Conservation (phyloP, 2,888 invertebrate genomes). For the Idaea biselata region DNA sequence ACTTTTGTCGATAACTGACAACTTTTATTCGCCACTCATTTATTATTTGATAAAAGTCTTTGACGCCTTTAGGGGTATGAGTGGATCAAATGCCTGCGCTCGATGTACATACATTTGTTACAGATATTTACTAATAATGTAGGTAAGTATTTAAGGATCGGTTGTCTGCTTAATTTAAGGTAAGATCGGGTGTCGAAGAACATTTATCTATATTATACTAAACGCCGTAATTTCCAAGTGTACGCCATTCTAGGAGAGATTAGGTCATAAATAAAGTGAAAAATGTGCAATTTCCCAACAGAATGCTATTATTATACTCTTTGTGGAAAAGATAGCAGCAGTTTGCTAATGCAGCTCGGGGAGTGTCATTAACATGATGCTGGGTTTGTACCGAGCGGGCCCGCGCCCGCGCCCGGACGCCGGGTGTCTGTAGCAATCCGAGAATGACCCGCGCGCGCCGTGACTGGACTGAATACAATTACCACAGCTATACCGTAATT, state of each 20-base stretch:
- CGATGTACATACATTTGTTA: too few relatives aligned
- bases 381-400: constrained; percentile 10
- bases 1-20: not conserved
- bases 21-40: not conserved
- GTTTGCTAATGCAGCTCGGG: constrained; percentile 39
- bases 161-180: too few relatives aligned
- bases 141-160: too few relatives aligned
- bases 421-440: constrained; percentile 38
- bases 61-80: too few relatives aligned
- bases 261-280: not conserved
- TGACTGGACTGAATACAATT: constrained; percentile 51
- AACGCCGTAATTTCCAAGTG: too few relatives aligned
- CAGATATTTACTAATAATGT: too few relatives aligned
- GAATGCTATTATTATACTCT: constrained; percentile 18
- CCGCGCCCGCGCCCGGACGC: constrained; percentile 13
- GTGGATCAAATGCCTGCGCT: too few relatives aligned
- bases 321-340: constrained; percentile 34
- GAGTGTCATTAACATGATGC: constrained; percentile 41
- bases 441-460: constrained; percentile 38
- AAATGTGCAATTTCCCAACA: not conserved
- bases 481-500: constrained; percentile 53
- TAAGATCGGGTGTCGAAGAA: too few relatives aligned
- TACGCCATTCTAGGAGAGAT: not conserved
- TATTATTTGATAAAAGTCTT: not conserved
- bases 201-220: too few relatives aligned